A percentile compares a stretch with the other conserved stretches of the same genome.
Conservation (phyloP, 2,888 invertebrate genomes). For the Antheraea assamensis region DNA sequence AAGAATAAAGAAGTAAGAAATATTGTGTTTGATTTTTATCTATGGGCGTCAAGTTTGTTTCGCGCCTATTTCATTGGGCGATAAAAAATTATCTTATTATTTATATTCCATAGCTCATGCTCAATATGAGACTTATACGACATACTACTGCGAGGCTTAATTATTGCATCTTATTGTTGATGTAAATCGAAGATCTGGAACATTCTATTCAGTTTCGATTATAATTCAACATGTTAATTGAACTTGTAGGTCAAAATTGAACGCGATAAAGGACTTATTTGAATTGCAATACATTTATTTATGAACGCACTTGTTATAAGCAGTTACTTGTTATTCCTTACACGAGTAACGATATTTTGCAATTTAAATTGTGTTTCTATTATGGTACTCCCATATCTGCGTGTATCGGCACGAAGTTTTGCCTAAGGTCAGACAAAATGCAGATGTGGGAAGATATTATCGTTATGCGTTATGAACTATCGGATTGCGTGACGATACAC, state of each 20-base stretch:
- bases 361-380: neutral
- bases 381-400: no score
- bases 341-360: neutral
- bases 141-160: neutral
- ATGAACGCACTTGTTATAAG: neutral
- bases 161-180: neutral
- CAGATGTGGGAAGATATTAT: no score
- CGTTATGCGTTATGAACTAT: no score
- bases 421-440: no score
- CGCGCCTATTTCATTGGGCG: neutral
- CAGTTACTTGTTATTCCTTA: neutral
- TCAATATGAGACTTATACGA: no score
- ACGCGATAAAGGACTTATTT: neutral
- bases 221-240: neutral
- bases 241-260: neutral
- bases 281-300: neutral
- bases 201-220: neutral
- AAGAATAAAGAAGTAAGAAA: neutral
- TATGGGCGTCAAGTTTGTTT: neutral
- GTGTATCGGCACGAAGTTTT: no score
- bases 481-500: no score
- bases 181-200: neutral
- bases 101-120: neutral
- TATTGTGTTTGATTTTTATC: neutral
- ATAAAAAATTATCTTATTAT: neutral